Evolutionary conservation across 2,888 invertebrate species (phyloP).

Genomic region (Philopedon plagiatum): DNA sequence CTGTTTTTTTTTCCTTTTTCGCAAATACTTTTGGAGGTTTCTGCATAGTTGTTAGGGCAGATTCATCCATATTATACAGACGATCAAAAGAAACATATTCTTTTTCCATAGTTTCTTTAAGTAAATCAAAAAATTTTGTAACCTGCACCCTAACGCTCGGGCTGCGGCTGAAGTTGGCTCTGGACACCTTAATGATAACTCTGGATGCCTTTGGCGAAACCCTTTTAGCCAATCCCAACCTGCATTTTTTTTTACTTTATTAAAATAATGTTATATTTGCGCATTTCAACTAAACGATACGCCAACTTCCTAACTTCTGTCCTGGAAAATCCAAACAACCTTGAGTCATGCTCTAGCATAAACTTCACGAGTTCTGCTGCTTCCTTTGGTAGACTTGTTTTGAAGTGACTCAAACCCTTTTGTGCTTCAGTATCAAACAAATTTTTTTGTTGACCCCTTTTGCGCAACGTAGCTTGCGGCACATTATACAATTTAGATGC

Average conservation of each 20-base stretch:
- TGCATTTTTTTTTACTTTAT: slow-evolving; percentile 21
- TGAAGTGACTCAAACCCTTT: slow-evolving; percentile 10
- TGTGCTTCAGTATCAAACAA: neutral
- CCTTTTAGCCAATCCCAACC: slow-evolving; percentile 5
- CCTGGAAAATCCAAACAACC: slow-evolving; percentile 17
- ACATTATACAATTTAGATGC: slow-evolving; percentile 10
- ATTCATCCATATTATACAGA: slow-evolving; percentile 28
- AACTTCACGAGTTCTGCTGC: neutral
- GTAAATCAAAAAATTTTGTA: slow-evolving; percentile 22
- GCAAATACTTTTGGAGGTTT: slow-evolving; percentile 17
- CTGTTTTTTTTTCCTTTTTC: slow-evolving; percentile 16
- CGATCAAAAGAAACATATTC: neutral
- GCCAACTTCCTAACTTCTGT: slow-evolving; percentile 17
- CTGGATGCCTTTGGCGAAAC: neutral
- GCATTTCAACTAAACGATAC: slow-evolving; percentile 6
- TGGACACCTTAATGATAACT: slow-evolving; percentile 10
- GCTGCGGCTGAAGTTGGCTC: slow-evolving; percentile 28
- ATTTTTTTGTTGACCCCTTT: slow-evolving; percentile 14
- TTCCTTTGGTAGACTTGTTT: neutral
- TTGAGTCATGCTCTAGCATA: slow-evolving; percentile 18
- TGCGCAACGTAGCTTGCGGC: slow-evolving; percentile 11
- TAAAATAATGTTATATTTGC: neutral
- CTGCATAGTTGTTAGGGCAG: slow-evolving; percentile 24
- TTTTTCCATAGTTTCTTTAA: slow-evolving; percentile 18
- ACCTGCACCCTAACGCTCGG: slow-evolving; percentile 28